Evolutionary conservation across 1,140 invertebrate genomes (phyloP).

Genomic region (Antheraea pernyi): DNA sequence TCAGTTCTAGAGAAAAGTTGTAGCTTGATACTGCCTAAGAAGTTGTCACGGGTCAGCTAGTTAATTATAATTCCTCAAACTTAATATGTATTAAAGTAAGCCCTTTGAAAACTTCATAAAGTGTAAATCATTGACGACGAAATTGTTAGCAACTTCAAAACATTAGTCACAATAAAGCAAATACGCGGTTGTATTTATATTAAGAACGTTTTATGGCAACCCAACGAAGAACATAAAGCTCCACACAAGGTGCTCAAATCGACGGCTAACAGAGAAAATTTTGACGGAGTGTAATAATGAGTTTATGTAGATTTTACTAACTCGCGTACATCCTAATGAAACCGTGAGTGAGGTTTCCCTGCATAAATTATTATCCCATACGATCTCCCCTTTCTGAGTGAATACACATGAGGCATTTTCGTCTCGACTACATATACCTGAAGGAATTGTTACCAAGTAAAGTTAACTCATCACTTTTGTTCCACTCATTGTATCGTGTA

Average conservation of each 20-base stretch:
- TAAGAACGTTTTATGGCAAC: constrained; percentile 40
- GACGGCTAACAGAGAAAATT: constrained; percentile 42
- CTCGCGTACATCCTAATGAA: constrained; percentile 56
- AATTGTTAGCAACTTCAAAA: neutral
- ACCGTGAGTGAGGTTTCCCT: constrained; percentile 45
- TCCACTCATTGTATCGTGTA: constrained; percentile 26
- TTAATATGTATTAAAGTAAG: neutral
- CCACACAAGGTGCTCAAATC: constrained; percentile 35
- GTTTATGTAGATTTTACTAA: constrained; percentile 66
- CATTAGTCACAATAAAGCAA: neutral
- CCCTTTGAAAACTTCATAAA: neutral
- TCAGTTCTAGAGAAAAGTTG: too few species aligned
- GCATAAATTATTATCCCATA: constrained; percentile 60
- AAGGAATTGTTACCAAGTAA: constrained; percentile 43
- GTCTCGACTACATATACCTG: constrained; percentile 23
- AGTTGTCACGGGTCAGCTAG: too few species aligned
- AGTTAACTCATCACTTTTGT: constrained; percentile 36
- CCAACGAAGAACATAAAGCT: constrained; percentile 33
- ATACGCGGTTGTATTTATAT: neutral
- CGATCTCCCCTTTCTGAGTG: constrained; percentile 34
- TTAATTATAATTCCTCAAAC: neutral
- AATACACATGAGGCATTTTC: constrained; percentile 41
- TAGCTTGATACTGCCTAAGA: too few species aligned
- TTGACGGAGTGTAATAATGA: constrained; percentile 50
- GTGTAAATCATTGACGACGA: too few species aligned